These are phyloP conservation scores for Agrochola macilenta DNA, from an alignment of 2,888 invertebrate genomes.

Conservation along the genomic window DNA sequence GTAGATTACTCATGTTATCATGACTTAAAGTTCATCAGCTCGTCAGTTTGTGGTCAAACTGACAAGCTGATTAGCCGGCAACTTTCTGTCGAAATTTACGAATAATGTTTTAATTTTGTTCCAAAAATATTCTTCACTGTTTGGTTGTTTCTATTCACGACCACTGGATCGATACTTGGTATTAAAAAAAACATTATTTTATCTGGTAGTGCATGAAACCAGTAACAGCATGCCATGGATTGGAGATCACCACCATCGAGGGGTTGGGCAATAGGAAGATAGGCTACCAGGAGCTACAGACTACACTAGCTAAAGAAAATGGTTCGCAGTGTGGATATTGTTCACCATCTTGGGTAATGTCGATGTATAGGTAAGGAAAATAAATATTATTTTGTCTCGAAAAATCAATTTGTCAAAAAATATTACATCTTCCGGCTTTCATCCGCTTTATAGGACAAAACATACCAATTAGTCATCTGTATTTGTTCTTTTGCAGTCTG, in stretches of 20 bases:
- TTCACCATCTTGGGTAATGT: constrained; percentile 94
- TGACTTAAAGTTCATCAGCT: background rate
- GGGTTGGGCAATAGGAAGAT: constrained; percentile 91
- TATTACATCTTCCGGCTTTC: background rate
- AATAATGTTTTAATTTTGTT: background rate
- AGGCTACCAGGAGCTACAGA: constrained; percentile 92
- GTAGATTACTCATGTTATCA: background rate
- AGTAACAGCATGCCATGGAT: constrained; percentile 91
- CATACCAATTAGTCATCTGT: background rate
- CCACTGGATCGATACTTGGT: background rate
- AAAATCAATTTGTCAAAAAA: background rate
- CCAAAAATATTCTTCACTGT: background rate
- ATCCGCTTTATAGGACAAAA: background rate
- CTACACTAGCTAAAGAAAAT: constrained; percentile 90
- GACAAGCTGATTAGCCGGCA: too few relatives aligned
- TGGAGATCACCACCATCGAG: constrained; percentile 93
- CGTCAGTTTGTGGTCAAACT: background rate
- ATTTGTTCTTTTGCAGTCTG: constrained; percentile 35
- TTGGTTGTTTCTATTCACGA: background rate
- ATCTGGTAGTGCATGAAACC: constrained; percentile 90
- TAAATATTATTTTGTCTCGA: too few relatives aligned
- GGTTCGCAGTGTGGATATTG: constrained; percentile 94
- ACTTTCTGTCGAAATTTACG: background rate
- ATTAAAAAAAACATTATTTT: background rate
- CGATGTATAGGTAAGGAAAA: constrained; percentile 91